Conservation (phyloP, 2,797 vertebrate genomes). For the Anabas testudineus region DNA sequence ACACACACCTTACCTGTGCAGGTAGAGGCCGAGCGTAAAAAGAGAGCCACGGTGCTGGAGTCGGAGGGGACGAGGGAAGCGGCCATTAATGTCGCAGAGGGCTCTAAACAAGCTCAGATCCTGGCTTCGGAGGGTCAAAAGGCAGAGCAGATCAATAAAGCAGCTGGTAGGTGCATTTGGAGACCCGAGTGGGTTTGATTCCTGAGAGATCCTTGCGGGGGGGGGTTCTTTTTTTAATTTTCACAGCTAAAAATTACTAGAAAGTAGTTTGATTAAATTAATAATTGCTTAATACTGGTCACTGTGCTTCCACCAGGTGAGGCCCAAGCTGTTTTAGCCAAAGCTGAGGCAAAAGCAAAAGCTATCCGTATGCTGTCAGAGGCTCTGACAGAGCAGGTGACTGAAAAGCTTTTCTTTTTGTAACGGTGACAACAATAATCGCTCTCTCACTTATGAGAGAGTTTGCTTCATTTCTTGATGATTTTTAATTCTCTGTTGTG, state of each 20-base stretch:
- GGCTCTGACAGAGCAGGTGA: conserved; percentile 90
- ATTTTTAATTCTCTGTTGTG: not conserved
- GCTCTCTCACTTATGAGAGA: not conserved
- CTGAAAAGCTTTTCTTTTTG: not conserved
- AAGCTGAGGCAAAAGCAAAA: conserved; percentile 93
- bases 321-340: conserved; percentile 91
- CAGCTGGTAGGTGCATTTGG: conserved; percentile 84
- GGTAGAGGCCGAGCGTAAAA: conserved; percentile 96
- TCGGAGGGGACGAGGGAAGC: conserved; percentile 94
- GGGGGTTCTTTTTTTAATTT: not conserved
- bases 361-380: conserved; percentile 91
- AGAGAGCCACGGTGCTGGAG: conserved; percentile 95
- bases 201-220: not conserved
- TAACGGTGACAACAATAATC: fast-evolving
- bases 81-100: conserved; percentile 95
- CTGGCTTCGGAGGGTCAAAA: conserved; percentile 94
- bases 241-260: not conserved
- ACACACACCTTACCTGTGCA: conserved; percentile 65
- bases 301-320: conserved; percentile 84
- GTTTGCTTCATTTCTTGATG: not conserved
- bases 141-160: conserved; percentile 93
- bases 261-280: not conserved
- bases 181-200: not conserved
- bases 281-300: too few species aligned
- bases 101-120: conserved; percentile 94